Evolutionary conservation across 92 coral and sea anemone genomes (phyloP).

Genomic region (Desmophyllum pertusum): DNA sequence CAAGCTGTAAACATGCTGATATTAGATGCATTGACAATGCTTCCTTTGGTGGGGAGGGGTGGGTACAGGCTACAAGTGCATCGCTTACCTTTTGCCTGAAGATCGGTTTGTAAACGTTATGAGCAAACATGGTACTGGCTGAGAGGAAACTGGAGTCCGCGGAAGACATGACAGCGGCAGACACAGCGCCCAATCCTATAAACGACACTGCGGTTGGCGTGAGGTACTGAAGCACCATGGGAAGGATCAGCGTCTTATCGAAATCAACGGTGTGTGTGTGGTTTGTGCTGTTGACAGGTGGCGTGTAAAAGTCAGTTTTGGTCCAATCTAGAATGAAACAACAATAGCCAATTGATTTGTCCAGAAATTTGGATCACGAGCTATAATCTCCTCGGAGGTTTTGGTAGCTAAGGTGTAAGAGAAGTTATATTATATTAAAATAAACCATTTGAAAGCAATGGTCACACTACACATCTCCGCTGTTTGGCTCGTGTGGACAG

Average conservation of each 20-base stretch:
- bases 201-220: conserved; percentile 88
- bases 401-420: too few species aligned
- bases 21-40: too few species aligned
- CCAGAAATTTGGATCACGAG: too few species aligned
- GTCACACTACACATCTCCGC: too few species aligned
- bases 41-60: not conserved
- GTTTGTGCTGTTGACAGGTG: conserved; percentile 47
- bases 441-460: too few species aligned
- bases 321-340: conserved; percentile 72
- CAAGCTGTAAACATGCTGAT: too few species aligned
- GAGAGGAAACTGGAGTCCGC: conserved; percentile 92
- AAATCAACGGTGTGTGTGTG: conserved; percentile 27
- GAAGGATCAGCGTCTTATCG: conserved; percentile 75
- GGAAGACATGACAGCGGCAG: conserved; percentile 97
- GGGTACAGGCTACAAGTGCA: not conserved
- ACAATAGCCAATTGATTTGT: not conserved
- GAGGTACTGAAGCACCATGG: conserved; percentile 88
- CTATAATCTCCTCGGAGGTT: not conserved
- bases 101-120: conserved; percentile 78
- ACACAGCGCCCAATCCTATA: conserved; percentile 93
- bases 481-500: too few species aligned
- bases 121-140: conserved; percentile 86
- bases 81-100: conserved; percentile 75
- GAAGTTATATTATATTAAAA: too few species aligned
- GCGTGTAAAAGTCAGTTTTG: conserved; percentile 46